These are phyloP conservation scores for Trididemnum clinides DNA, from an alignment of 23 tunicate genomes.

Conservation along the genomic window DNA sequence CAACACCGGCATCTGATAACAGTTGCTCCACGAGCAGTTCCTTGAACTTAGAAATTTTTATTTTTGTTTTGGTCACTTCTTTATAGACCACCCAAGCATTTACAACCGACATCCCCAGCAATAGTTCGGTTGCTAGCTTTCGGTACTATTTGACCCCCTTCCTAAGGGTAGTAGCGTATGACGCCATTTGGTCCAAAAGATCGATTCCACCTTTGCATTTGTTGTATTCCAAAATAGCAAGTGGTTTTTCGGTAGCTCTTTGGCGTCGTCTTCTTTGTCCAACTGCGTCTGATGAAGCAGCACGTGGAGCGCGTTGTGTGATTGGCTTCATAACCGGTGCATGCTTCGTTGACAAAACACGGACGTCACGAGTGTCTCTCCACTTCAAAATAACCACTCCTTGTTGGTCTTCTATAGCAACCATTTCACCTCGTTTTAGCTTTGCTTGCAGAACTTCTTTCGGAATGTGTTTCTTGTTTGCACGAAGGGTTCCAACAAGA, in stretches of 20 bases:
- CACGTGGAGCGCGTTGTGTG: background rate
- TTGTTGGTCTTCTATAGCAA: slow-evolving; percentile 37
- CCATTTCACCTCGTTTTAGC: slow-evolving; percentile 36
- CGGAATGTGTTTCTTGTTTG: slow-evolving; percentile 5
- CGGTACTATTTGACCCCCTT: too few species aligned
- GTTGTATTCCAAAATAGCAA: slow-evolving; percentile 17
- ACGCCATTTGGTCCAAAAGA: slow-evolving; percentile 33
- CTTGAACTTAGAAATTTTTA: too few species aligned
- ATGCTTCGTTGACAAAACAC: slow-evolving; percentile 30
- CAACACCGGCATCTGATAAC: too few species aligned
- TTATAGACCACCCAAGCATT: too few species aligned
- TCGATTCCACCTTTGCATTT: slow-evolving; percentile 45
- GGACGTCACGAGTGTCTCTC: slow-evolving; percentile 38
- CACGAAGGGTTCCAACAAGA: slow-evolving; percentile 33
- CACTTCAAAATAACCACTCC: slow-evolving; percentile 34
- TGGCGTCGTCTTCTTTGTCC: slow-evolving; percentile 9
- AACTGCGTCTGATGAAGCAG: slow-evolving; percentile 22
- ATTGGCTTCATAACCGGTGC: slow-evolving; percentile 12
- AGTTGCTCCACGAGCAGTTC: too few species aligned
- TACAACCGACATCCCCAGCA: too few species aligned
- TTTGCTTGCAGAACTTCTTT: slow-evolving; percentile 38
- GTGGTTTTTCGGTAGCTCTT: slow-evolving; percentile 32
- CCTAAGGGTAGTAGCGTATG: too few species aligned
- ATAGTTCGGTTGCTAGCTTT: too few species aligned
- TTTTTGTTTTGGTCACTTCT: too few species aligned